These are phyloP conservation scores for Heterodera schachtii DNA, from an alignment of 1,140 invertebrate genomes.

Conservation along the genomic window DNA sequence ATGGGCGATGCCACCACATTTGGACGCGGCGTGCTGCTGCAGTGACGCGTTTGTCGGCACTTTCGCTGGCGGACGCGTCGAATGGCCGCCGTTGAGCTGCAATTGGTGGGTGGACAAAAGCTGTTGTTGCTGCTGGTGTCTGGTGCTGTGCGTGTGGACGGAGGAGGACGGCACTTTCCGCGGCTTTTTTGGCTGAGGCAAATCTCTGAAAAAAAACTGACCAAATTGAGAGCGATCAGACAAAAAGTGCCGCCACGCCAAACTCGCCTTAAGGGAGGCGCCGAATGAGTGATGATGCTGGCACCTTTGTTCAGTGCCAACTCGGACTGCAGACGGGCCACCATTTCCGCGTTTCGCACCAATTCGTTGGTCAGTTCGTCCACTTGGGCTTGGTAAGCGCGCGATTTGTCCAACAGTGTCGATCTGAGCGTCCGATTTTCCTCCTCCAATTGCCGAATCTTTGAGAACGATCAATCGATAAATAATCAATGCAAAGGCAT, in stretches of 20 bases:
- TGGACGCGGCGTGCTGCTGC: not conserved
- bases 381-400: conserved; percentile 35
- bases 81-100: not conserved
- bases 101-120: not conserved
- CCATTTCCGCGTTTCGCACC: conserved; percentile 49
- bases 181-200: not conserved
- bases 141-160: not conserved
- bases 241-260: not conserved
- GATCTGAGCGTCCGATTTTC: conserved; percentile 43
- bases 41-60: not conserved
- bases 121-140: not conserved
- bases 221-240: not conserved
- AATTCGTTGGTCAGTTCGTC: conserved; percentile 43
- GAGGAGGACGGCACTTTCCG: not conserved
- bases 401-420: conserved; percentile 31
- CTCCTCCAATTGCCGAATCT: conserved; percentile 43
- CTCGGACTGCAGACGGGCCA: conserved; percentile 41
- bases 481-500: not conserved
- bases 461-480: conserved; percentile 13
- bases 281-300: not conserved
- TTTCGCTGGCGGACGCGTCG: not conserved
- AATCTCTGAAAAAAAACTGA: not conserved
- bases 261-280: not conserved
- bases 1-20: not conserved
- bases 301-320: conserved; percentile 27